Evolutionary conservation across 2,888 invertebrate genomes (phyloP), one percentile per base, ranked within the genome.

Genomic region (Eulithis prunata): DNA sequence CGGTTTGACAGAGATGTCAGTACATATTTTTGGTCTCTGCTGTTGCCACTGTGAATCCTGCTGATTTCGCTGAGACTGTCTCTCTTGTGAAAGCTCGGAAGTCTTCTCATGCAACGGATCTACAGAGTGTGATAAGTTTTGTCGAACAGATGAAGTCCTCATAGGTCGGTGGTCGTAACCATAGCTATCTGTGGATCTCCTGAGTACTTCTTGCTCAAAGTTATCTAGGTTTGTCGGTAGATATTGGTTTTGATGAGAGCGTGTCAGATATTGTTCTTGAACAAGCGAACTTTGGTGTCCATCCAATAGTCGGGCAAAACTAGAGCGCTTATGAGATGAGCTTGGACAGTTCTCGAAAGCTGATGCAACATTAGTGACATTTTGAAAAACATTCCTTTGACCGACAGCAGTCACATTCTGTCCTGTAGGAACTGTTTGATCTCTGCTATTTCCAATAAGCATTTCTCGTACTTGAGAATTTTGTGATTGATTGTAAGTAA

Each of bases 1-100:
- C 11, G 45, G 55, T 7, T 56, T 56, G 12, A 45, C 28, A n/a
- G 55, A 28, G 28, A 56, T 45, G 55, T 3, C 43, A 45, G 45
- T 56, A 43, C 55, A 45, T 56, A 45, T 11, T 45, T 56, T 56
- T 1, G 43, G 55, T 45, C 43, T 56, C n/a, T 45, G 43, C 54
- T 8, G 14, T 41, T 55, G 41, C 41, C 5, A 41, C 11, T 43
- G 14, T 55, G 54, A 55, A 5, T 41, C 14, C 8, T 14, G 41
- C 13, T 53, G 52, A 36, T 53, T 53, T n/a, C 6, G 52, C 52
- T 55, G 41, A 13, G 11, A 7, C 41, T 41, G 54, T 11, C 54
- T 55, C 41, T 55, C 10, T 41, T 55, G 54, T 43, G 54, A 4
- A 55, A 55, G 10, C 54, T 55, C 54, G 14, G 41, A 36, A 52